These are phyloP conservation scores for Momotus momota DNA, from an alignment of 2,797 vertebrate species.

Conservation along the genomic window DNA sequence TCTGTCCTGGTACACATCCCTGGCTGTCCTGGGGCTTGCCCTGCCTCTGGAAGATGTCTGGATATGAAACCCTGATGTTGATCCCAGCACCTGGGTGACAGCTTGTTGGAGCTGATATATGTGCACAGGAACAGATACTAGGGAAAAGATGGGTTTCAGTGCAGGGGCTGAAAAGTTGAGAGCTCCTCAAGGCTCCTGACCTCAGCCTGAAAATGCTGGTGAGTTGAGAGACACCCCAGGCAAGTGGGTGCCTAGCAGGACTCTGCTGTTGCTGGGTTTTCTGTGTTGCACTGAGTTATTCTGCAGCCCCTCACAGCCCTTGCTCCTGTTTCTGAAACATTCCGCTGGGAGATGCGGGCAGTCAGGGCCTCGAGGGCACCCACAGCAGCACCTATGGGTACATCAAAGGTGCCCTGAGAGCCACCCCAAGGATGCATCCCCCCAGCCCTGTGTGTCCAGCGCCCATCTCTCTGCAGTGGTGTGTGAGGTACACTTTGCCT, in stretches of 20 bases:
- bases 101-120: neutral
- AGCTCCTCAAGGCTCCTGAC: neutral
- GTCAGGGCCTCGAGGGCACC: neutral
- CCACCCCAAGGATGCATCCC: neutral
- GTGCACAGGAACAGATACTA: accelerated
- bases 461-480: accelerated
- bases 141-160: neutral
- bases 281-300: neutral
- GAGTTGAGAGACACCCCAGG: neutral
- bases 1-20: neutral
- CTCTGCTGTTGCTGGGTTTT: neutral
- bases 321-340: accelerated
- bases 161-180: neutral
- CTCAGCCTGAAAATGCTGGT: neutral
- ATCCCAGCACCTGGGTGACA: neutral
- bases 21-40: neutral
- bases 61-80: neutral
- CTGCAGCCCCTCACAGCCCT: neutral
- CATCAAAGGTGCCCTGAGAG: neutral
- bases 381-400: neutral
- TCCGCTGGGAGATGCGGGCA: neutral
- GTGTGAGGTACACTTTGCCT: neutral
- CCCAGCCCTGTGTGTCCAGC: neutral
- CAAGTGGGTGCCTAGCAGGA: accelerated
- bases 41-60: neutral